Evolutionary conservation across 1,140 invertebrate genomes (phyloP).

Genomic region (Sitodiplosis mosellana): DNA sequence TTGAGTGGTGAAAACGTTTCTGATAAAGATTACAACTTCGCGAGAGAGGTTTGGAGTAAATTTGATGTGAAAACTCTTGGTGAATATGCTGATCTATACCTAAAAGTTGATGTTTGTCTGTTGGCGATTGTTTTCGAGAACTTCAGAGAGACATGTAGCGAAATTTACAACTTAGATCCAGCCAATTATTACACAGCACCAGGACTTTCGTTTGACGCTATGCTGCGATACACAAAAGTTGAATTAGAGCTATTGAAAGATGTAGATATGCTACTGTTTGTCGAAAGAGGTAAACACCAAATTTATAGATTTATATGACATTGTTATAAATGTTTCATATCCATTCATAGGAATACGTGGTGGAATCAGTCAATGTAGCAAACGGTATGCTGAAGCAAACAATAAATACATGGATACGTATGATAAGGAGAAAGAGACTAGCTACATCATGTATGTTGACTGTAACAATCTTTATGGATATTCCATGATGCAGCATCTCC

Average conservation of each 20-base stretch:
- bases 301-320: no score
- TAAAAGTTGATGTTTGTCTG: conserved; percentile 23
- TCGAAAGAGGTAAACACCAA: conserved; percentile 21
- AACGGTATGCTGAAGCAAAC: conserved; percentile 26
- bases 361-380: conserved; percentile 19
- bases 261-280: conserved; percentile 23
- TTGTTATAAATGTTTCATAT: no score
- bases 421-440: conserved; percentile 15
- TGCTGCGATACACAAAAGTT: conserved; percentile 21
- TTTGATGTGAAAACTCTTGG: no score
- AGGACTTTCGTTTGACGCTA: no score
- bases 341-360: no score
- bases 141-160: conserved; percentile 18
- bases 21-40: conserved; percentile 23
- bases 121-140: conserved; percentile 29
- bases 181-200: conserved; percentile 19
- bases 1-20: conserved; percentile 13
- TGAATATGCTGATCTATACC: conserved; percentile 26
- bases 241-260: conserved; percentile 29
- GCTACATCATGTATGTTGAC: conserved; percentile 29
- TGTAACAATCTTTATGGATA: conserved; percentile 34
- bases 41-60: conserved; percentile 24
- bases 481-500: conserved; percentile 26
- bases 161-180: conserved; percentile 16
- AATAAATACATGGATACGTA: conserved; percentile 27